These are phyloP conservation scores for Xyrichtys novacula DNA, from an alignment of 2,797 vertebrate genomes.

Conservation along the genomic window DNA sequence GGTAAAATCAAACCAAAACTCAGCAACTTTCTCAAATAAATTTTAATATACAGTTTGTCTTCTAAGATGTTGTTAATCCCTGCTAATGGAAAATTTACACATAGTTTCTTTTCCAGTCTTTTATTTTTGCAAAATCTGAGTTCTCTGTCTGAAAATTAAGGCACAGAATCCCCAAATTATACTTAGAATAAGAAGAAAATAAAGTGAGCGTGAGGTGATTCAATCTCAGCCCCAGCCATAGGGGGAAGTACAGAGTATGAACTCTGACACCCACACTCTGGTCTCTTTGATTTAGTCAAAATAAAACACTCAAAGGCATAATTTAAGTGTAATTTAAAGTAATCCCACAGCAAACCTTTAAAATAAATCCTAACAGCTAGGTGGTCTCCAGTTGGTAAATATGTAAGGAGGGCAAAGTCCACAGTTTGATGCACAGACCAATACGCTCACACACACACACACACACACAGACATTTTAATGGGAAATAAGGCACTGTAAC, in stretches of 20 bases:
- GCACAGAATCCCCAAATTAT: no score
- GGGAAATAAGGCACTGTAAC: slow-evolving; percentile 27
- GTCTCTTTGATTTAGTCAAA: background rate
- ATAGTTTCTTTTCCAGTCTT: no score
- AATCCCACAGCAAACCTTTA: background rate
- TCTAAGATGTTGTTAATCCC: no score
- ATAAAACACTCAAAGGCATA: background rate
- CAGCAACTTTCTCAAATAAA: no score
- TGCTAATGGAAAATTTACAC: no score
- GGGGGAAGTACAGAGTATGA: background rate
- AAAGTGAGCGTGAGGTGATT: background rate
- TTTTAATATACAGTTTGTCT: no score
- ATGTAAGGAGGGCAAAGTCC: background rate
- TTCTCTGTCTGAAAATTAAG: no score
- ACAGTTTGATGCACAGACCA: background rate
- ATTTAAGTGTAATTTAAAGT: background rate
- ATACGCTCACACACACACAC: background rate
- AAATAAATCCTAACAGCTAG: background rate
- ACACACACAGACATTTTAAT: background rate
- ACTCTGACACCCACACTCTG: background rate
- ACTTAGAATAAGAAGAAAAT: background rate
- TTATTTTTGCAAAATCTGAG: no score
- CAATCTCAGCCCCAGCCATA: background rate
- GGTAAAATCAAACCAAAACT: no score
- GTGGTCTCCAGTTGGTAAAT: background rate